Evolutionary conservation across 2,797 vertebrate genomes (phyloP), one percentile per base, ranked within the genome.

Genomic region (Hozukius guyotensis): DNA sequence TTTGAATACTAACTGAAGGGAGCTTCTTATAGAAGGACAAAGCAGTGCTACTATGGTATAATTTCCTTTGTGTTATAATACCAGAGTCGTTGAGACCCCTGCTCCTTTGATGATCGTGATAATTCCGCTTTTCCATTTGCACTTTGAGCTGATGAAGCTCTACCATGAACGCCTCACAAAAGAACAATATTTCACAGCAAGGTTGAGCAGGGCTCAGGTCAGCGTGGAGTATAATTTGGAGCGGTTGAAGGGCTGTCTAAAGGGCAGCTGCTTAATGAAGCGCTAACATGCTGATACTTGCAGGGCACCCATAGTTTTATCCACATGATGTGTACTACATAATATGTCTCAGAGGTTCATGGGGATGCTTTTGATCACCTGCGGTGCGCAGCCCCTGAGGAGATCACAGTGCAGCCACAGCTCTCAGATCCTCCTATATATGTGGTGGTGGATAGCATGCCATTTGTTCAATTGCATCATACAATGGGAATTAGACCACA

Each of bases 311-410:
- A 53, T 52, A n/a, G 78, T 36, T 16, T 42, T 56, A 77, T 72
- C 81, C 75, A 55, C 78, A 42, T 68, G 73, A 55, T 49, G 75
- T 75, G 82, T 57, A 68, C 77, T 29, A 77, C 82, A 80, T 76
- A 74, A 78, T 70, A 27, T 53, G 68, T 76, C 67, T 65, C 62
- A 5, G 71, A 80, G 82, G 82, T 87, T 81, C 77, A 82, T 18
- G 78, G 74, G 81, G 76, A 70, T 71, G 81, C 72, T 77, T 87
- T 81, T 87, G 86, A 90, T 91, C 87, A 57, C 80, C 72, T 1
- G 4, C 18, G 14, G 84, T 42, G 77, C 59, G 57, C 31, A 72
- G 36, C 81, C 72, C 77, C 78, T 42, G 72, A 57, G 72, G 84
- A 90, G 84, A 89, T 89, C 88, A 89, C 71, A 88, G 82, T 38